Conservation (phyloP, 2,797 vertebrate species). For the Agapornis canus region DNA sequence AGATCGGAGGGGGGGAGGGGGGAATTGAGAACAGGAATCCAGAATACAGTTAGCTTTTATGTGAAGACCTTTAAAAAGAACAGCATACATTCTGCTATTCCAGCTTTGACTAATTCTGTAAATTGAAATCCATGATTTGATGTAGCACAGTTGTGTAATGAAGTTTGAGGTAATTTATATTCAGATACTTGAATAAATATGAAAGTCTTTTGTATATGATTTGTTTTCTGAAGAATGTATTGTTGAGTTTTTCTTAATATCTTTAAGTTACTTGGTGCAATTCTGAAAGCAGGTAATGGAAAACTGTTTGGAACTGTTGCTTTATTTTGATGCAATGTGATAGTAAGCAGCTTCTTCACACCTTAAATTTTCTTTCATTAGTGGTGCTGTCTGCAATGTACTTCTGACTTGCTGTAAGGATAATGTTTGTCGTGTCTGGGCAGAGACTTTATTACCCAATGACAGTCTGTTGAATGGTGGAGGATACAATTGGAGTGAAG, state of each 20-base stretch:
- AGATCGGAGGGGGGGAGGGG: no score
- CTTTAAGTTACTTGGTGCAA: neutral
- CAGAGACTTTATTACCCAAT: slow-evolving; percentile 94
- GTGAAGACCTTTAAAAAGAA: neutral
- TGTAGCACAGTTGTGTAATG: neutral
- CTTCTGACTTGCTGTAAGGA: slow-evolving; percentile 97
- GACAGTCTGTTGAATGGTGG: slow-evolving; percentile 88
- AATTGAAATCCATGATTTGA: neutral
- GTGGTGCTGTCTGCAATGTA: slow-evolving; percentile 93
- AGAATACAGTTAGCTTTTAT: neutral
- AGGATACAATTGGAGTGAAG: slow-evolving; percentile 78
- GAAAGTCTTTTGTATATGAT: neutral
- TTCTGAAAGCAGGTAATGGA: neutral
- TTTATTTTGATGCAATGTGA: neutral
- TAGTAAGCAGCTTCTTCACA: neutral
- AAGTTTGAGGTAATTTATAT: neutral
- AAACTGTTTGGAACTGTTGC: neutral
- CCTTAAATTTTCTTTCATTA: slow-evolving; percentile 67
- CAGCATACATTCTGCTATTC: rapidly evolving
- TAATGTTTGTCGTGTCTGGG: slow-evolving; percentile 97
- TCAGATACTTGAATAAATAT: neutral
- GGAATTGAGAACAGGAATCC: neutral
- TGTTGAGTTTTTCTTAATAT: neutral
- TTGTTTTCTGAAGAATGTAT: neutral
- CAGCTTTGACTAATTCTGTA: neutral